These are phyloP conservation scores for Gymnoscopelus braueri DNA, from an alignment of 2,797 vertebrate species.

Conservation along the genomic window DNA sequence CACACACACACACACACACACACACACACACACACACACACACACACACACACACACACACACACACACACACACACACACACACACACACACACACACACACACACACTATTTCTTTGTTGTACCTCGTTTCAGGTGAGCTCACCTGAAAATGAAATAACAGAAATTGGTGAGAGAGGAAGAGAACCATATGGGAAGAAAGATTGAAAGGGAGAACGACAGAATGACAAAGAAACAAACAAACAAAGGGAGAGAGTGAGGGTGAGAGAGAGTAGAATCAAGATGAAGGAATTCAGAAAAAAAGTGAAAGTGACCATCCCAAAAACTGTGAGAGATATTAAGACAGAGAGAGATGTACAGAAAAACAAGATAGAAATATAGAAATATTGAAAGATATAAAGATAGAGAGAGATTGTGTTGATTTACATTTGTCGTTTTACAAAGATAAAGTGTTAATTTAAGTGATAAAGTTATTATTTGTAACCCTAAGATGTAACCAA, in stretches of 20 bases:
- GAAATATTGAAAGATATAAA: neutral
- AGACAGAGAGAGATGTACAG: neutral
- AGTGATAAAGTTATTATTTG: too few relatives aligned
- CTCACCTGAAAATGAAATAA: neutral
- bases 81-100: neutral
- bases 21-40: conserved; percentile 14
- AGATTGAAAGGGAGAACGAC: neutral
- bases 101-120: conserved; percentile 4
- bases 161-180: neutral
- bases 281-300: neutral
- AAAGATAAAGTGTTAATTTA: too few relatives aligned
- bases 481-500: too few relatives aligned
- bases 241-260: neutral
- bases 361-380: neutral
- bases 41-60: neutral
- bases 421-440: too few relatives aligned
- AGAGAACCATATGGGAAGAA: too few relatives aligned
- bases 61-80: conserved; percentile 4
- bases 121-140: conserved; percentile 11
- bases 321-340: neutral
- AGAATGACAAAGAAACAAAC: neutral
- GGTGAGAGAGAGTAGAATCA: neutral
- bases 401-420: neutral
- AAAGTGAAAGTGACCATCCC: neutral
- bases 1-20: conserved; percentile 14